Evolutionary conservation across 2,797 vertebrate genomes (phyloP).

Genomic region (Poeciliopsis infans): DNA sequence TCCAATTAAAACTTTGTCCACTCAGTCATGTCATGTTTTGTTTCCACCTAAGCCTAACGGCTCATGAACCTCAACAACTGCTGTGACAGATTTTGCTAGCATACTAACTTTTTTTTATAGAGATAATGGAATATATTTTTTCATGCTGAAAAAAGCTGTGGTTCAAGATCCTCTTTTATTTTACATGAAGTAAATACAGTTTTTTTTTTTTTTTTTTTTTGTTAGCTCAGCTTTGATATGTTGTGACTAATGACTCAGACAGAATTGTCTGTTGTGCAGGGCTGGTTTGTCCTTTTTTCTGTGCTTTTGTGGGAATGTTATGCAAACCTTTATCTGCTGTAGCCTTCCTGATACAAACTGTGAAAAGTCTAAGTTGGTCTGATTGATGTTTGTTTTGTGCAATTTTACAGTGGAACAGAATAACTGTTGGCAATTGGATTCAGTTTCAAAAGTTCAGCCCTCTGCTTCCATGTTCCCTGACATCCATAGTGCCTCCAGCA

Average conservation of each 20-base stretch:
- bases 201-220: not conserved
- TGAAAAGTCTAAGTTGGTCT: not conserved
- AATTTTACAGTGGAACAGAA: slow-evolving; percentile 80
- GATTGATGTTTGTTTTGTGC: slow-evolving; percentile 27
- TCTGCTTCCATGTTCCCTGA: slow-evolving; percentile 82
- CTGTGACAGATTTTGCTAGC: not conserved
- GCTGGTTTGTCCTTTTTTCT: not conserved
- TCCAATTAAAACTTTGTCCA: not conserved
- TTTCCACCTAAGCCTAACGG: not conserved
- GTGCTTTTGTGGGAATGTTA: not conserved
- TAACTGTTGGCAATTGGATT: slow-evolving; percentile 81
- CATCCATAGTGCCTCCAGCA: slow-evolving; percentile 77
- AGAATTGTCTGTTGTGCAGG: not conserved
- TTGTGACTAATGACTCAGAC: not conserved
- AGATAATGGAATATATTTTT: not conserved
- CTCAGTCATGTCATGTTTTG: not conserved
- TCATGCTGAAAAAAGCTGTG: not conserved
- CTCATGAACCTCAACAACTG: not conserved
- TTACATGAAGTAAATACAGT: too few relatives aligned
- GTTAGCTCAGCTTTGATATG: not conserved
- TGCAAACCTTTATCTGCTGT: not conserved
- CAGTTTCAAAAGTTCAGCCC: slow-evolving; percentile 82
- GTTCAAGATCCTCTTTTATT: not conserved
- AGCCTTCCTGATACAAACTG: not conserved
- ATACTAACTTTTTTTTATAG: not conserved